Base-by-base conservation (phyloP, 1,140 invertebrate genomes). In the Battus philenor region DNA sequence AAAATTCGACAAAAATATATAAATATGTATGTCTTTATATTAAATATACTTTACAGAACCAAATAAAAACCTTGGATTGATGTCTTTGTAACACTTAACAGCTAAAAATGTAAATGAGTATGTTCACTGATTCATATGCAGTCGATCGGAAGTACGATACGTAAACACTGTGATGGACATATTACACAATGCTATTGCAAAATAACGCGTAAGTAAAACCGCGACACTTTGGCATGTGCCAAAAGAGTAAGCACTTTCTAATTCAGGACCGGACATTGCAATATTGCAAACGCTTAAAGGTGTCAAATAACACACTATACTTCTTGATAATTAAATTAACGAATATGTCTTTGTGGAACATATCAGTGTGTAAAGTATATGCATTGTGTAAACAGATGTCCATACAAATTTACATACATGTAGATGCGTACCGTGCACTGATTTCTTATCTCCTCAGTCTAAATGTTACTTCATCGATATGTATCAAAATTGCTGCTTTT, bases 171-270 rank as follows among this genome's bases (percentile, higher is more conserved):
- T 22, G 36, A 39, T 20, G 34, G 18, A 38, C 36, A n/a, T 26
- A 22, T 39, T 39, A 39, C 36, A 39, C 36, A 39, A 39, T 39
- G 8, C 1, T 12, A 24, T 39, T 39, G 22, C 36, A 39, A 39
- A 39, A 39, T 13, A 13, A 39, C 36, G 15, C 11, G 7, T 22
- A 10, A 20, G 36, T 22, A 39, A 26, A 39, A 39, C 36, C 36
- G 36, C 36, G 36, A 39, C 36, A 39, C 36, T 39, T 39, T 39
- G 36, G 36, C 36, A 39, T 39, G 36, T 39, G 36, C 18, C 36
- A 13, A 39, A 39, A 39, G 12, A 26, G 22, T 39, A 15, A 20
- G 22, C 22, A 22, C 36, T 39, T 39, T 39, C 36, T 39, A 39
- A 39, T 39, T 39, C 20, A 7, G 4, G 36, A 24, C 36, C 36